Evolutionary conservation across 1,140 invertebrate genomes (phyloP), one percentile per base, ranked within the genome.

Genomic region (Drosophila kikkawai): DNA sequence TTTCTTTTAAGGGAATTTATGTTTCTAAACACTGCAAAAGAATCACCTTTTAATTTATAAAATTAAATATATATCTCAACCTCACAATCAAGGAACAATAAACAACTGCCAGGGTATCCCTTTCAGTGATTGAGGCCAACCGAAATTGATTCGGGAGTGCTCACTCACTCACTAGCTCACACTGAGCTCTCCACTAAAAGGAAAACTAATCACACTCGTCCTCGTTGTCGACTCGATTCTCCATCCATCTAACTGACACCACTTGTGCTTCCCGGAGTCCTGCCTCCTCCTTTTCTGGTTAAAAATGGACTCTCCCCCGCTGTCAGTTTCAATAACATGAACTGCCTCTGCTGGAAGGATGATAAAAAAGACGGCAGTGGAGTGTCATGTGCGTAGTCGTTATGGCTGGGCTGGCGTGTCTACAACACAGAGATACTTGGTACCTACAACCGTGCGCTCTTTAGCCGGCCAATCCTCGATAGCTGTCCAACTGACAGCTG

Each of bases 241-340:
- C 29, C 29, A 57, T 60, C 68, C 36, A 73, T 71, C 68, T 39
- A n/a, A 22, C 68, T 47, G 48, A 69, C 65, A 56, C 66, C 42
- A 19, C 64, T 2, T 29, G 47, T n/a, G 13, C 15, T 29, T 6
- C 26, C 22, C 1, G 22, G 22, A 22, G 22, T 26, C 42, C 44
- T 36, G n/a, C 9, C 48, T 29, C 15, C 45, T 65, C 17, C 32
- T 36, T 11, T 12, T 37, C 47, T 39, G 74, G 61, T 59, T 63
- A 61, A 80, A 83, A 70, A 66, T 66, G 55, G 64, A 74, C 55
- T 64, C 53, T 42, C 41, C 44, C 34, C 58, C n/a, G 50, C 82
- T 88, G 84, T 80, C 84, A 87, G 57, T 69, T 65, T 76, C 61
- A 88, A 88, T 83, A 79, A 87, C 77, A 57, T 15, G 59, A 87